Evolutionary conservation across 2,113 vertebrate genomes (phyloP).

Genomic region (Gallinago undulata): DNA sequence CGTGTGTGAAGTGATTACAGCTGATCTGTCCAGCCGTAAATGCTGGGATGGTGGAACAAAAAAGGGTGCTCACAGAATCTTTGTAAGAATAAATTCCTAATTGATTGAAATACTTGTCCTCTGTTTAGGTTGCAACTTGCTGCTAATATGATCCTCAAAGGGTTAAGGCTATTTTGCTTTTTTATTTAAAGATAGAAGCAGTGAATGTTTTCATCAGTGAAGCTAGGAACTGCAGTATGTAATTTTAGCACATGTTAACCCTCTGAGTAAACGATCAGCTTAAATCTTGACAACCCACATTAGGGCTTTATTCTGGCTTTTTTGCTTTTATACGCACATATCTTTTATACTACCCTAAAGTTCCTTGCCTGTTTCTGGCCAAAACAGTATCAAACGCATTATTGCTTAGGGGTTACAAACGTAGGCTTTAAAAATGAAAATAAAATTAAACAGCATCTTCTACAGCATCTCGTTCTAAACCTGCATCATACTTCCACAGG

Average conservation of each 20-base stretch:
- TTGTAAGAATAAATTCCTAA: slow-evolving; percentile 68
- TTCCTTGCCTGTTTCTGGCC: slow-evolving; percentile 34
- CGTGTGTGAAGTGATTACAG: slow-evolving; percentile 65
- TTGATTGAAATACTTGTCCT: slow-evolving; percentile 61
- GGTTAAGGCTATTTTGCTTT: slow-evolving; percentile 78
- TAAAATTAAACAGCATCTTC: slow-evolving; percentile 1
- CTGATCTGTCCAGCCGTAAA: slow-evolving; percentile 63
- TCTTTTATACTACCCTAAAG: slow-evolving; percentile 49
- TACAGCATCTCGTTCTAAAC: not conserved
- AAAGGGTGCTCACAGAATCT: slow-evolving; percentile 71
- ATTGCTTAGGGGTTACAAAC: slow-evolving; percentile 22
- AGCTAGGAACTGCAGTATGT: slow-evolving; percentile 75
- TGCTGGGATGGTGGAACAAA: slow-evolving; percentile 52
- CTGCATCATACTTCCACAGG: not conserved
- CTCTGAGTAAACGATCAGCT: slow-evolving; percentile 74
- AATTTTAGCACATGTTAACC: slow-evolving; percentile 76
- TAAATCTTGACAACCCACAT: slow-evolving; percentile 27
- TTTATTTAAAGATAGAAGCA: slow-evolving; percentile 76
- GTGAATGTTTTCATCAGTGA: slow-evolving; percentile 79
- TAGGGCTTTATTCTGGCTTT: slow-evolving; percentile 64
- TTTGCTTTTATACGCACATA: slow-evolving; percentile 52
- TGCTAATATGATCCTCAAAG: slow-evolving; percentile 78
- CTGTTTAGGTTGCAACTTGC: slow-evolving; percentile 72
- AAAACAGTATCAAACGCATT: not conserved
- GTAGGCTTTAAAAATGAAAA: slow-evolving; percentile 14